Conservation (phyloP, 2,797 vertebrate species). For the Gallirallus australis region DNA sequence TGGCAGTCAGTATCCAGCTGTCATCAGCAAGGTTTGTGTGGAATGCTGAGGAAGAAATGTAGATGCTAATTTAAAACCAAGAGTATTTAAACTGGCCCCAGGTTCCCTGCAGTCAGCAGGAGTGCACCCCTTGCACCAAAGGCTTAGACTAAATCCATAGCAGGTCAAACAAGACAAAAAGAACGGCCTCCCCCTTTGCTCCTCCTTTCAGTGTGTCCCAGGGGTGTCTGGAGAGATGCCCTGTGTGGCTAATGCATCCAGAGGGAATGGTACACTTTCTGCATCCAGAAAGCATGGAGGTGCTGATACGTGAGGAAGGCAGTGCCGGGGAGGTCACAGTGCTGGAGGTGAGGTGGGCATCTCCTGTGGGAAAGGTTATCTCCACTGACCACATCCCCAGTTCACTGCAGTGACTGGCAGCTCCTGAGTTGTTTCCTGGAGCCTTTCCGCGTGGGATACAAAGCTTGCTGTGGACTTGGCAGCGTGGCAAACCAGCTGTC, state of each 20-base stretch:
- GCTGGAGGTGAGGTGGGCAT: not conserved
- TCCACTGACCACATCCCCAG: not conserved
- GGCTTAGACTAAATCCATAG: not conserved
- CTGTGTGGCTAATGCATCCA: fast-evolving
- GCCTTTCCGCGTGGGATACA: not conserved
- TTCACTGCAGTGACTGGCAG: not conserved
- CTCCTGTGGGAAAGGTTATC: not conserved
- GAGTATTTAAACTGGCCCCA: not conserved
- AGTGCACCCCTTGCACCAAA: not conserved
- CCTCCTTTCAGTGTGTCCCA: not conserved
- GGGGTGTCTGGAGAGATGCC: not conserved
- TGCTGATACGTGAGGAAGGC: fast-evolving
- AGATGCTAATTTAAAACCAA: not conserved
- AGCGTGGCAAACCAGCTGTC: conserved; percentile 43
- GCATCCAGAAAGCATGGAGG: not conserved
- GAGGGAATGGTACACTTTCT: not conserved
- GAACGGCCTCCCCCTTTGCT: not conserved
- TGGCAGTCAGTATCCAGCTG: not conserved
- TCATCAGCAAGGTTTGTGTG: not conserved
- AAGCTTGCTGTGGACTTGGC: not conserved
- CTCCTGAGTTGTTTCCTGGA: not conserved
- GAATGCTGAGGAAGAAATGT: not conserved
- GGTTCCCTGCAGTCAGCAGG: not conserved
- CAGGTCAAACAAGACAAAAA: not conserved
- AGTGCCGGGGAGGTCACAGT: fast-evolving